Evolutionary conservation across 2,113 vertebrate genomes (phyloP).

Genomic region (Hydrolagus affinis): DNA sequence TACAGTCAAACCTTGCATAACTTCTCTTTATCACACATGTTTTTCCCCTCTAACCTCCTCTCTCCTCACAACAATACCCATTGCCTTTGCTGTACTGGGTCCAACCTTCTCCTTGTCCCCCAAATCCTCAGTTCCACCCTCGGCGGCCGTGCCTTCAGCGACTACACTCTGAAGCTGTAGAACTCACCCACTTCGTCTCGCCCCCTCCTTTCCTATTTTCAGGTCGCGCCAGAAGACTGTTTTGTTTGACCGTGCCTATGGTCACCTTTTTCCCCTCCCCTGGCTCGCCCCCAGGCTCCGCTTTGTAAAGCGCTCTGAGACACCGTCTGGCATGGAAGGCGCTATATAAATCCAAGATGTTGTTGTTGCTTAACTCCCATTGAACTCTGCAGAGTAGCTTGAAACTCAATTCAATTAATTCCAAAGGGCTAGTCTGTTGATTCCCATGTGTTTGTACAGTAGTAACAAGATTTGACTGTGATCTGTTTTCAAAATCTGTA

Average conservation of each 20-base stretch:
- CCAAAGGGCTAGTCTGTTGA: not conserved
- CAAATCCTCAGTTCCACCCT: no score
- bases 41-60: no score
- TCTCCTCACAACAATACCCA: no score
- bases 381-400: not conserved
- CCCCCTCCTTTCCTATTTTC: not conserved
- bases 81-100: no score
- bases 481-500: not conserved
- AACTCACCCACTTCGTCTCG: no score
- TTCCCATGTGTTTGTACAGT: not conserved
- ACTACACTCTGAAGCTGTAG: no score
- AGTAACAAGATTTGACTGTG: not conserved
- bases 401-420: not conserved
- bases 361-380: not conserved
- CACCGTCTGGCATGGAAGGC: not conserved
- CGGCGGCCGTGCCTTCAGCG: no score
- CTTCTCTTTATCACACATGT: not conserved
- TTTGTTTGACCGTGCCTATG: not conserved
- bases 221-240: not conserved
- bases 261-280: not conserved
- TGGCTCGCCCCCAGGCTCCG: no score
- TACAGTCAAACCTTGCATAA: no score
- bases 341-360: no score
- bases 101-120: no score
- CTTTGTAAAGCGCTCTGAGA: no score